Evolutionary conservation across 1,140 invertebrate species (phyloP), one percentile per base, ranked within the genome.

Genomic region (Dendrolimus kikuchii): DNA sequence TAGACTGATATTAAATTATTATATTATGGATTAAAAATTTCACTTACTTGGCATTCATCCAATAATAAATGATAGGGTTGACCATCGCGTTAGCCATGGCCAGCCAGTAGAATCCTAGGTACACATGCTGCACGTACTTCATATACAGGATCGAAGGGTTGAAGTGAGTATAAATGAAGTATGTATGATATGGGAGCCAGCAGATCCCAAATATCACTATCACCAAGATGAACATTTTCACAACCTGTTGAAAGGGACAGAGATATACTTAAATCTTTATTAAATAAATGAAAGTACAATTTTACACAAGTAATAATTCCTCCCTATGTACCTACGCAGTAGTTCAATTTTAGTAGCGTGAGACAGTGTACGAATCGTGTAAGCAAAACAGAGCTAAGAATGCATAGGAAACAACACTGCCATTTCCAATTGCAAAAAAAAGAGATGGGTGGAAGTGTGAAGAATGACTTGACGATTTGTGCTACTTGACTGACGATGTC

Each of bases 81-180:
- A 96, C 94, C 93, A 96, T 95, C 2, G 95, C 93, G 68, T 96
- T 96, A 2, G 94, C 93, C 96, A 97, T 97, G 3, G 96, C 96
- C 9, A 97, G 87, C 94, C 95, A 97, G 70, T 97, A 97, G 79
- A 97, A 96, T 5, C 90, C 90, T 6, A 97, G 83, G 80, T 93
- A 95, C 44, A 96, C 88, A 61, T 95, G 94, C 69, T 95, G 94
- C 0, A 95, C 91, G 69, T 95, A 94, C 53, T 89, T 90, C 55
- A 89, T 91, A 66, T 91, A 91, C 36, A 92, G 83, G 7, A 95
- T 89, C 7, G 91, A 89, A 6, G 91, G 91, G 79, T 95, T 89
- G 80, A 93, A 93, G 78, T 95, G 94, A 0, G 91, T 90, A 85
- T 95, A 95, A 74, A 96, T 94, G 88, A 95, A 97, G 81, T 95